A percentile compares a stretch with the other conserved stretches of the same genome.
Conservation (phyloP, 2,888 invertebrate genomes). For the Yponomeuta sedellus region DNA sequence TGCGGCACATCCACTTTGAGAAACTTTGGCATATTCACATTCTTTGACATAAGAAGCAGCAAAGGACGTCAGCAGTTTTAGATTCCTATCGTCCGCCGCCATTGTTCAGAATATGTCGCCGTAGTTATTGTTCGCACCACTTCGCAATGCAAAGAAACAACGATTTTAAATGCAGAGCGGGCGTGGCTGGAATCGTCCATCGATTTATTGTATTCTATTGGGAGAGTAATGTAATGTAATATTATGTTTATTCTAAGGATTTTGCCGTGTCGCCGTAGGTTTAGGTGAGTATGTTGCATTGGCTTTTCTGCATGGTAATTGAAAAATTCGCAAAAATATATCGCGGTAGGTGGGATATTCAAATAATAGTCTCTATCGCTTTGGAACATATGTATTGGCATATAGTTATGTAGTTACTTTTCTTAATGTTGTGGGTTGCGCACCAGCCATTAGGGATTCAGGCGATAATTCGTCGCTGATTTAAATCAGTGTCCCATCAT, state of each 20-base stretch:
- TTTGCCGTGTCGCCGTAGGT: too few species aligned
- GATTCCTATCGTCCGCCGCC: slow-evolving; percentile 66
- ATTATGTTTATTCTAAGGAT: background rate
- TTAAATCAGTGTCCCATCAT: background rate
- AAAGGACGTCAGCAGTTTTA: slow-evolving; percentile 60
- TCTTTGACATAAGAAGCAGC: background rate
- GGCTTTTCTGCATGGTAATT: too few species aligned
- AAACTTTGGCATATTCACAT: background rate
- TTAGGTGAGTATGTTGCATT: too few species aligned
- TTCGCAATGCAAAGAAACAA: slow-evolving; percentile 49
- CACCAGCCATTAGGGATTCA: too few species aligned
- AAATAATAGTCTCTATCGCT: too few species aligned
- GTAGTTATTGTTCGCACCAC: slow-evolving; percentile 58
- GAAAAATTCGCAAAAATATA: too few species aligned
- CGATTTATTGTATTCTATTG: background rate
- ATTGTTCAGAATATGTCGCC: slow-evolving; percentile 75
- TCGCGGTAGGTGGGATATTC: too few species aligned
- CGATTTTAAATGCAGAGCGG: slow-evolving; percentile 60
- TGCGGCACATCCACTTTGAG: too few species aligned
- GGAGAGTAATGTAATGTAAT: background rate
- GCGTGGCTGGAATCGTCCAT: slow-evolving; percentile 52
- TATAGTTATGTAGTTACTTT: background rate
- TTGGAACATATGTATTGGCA: too few species aligned
- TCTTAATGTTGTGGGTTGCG: background rate
- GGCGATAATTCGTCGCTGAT: background rate